A percentile compares a stretch with the other conserved stretches of the same genome.
phyloP scores from a whole-genome alignment of 2,888 invertebrate species.

The Lycocerus yunnanus region DNA sequence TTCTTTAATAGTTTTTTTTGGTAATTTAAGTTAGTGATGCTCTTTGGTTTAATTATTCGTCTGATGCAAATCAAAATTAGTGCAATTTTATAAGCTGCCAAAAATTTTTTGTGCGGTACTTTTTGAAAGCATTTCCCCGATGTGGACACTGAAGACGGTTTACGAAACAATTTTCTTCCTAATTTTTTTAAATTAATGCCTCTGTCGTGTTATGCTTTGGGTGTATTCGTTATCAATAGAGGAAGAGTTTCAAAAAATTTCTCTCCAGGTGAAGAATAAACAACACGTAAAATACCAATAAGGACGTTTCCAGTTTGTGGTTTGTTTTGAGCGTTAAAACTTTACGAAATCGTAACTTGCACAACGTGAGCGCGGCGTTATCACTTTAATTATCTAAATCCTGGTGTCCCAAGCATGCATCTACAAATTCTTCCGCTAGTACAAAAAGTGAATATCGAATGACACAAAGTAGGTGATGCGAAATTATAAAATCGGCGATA shows the following conservation, averaged over 20 bases:
- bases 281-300: neutral
- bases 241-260: neutral
- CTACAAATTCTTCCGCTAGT: neutral
- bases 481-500: neutral
- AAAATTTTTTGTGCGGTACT: no score
- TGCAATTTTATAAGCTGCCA: no score
- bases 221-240: no score
- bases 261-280: neutral
- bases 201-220: no score
- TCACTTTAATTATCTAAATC: neutral
- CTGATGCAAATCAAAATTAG: no score
- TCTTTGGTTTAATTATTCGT: no score
- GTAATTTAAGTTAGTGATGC: no score
- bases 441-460: neutral
- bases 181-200: neutral
- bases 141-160: neutral
- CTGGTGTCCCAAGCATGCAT: neutral
- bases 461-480: neutral
- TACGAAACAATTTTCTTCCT: neutral
- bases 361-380: neutral
- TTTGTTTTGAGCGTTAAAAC: neutral
- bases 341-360: neutral
- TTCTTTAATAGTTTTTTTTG: neutral
- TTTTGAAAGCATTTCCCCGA: no score
- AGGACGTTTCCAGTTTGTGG: neutral